phyloP scores from a whole-genome alignment of 2,888 invertebrate genomes.

The Stomorhina lunata region DNA sequence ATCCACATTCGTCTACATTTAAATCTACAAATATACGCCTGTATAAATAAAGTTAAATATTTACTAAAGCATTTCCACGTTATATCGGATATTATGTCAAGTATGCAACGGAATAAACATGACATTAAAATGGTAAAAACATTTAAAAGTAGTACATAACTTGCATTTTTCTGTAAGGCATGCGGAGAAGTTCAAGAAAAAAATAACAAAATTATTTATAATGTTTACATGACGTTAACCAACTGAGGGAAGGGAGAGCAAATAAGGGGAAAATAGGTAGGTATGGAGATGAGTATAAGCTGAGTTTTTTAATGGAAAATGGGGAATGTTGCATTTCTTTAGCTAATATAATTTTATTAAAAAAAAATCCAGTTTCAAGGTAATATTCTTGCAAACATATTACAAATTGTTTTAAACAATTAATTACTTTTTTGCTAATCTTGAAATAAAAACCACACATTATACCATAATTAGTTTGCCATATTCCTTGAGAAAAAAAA shows the following conservation, averaged over 20 bases:
- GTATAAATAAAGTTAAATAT: background rate
- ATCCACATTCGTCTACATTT: too few relatives aligned
- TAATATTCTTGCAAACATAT: background rate
- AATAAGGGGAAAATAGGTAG: background rate
- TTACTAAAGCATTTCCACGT: constrained; percentile 14
- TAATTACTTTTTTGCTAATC: constrained; percentile 32
- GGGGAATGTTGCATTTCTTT: too few relatives aligned
- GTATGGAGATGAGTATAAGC: too few relatives aligned
- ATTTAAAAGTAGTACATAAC: constrained; percentile 16
- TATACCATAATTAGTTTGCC: constrained; percentile 25
- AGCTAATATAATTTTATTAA: too few relatives aligned
- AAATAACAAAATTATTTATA: constrained; percentile 15
- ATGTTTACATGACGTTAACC: background rate
- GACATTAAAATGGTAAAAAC: constrained; percentile 48
- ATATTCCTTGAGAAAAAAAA: background rate
- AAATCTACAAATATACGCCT: background rate
- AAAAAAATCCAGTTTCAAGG: background rate
- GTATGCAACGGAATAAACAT: constrained; percentile 44
- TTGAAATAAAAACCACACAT: constrained; percentile 28
- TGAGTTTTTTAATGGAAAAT: too few relatives aligned
- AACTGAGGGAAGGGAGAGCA: background rate
- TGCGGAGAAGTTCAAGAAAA: constrained; percentile 6
- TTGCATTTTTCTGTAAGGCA: constrained; percentile 4
- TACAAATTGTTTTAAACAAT: constrained; percentile 19
- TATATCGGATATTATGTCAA: constrained; percentile 43